Base-by-base conservation (phyloP, 2,888 invertebrate species). In the Germaria angustata region DNA sequence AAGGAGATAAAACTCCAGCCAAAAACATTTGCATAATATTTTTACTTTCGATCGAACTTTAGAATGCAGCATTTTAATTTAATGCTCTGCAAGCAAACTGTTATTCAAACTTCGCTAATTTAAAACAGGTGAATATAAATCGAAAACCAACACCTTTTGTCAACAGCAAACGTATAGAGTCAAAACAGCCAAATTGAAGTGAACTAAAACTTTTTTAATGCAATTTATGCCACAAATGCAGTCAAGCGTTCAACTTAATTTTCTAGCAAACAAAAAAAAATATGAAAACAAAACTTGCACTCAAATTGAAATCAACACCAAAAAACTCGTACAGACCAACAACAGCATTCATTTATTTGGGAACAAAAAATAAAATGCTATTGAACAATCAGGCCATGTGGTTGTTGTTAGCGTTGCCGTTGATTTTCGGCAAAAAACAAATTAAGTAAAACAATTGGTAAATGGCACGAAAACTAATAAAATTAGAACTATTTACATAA, bases 211-310 rank as follows among this genome's bases (percentile, higher is more conserved):
- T 65, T 41, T 44, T 59, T 51, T 55, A 69, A 57, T 59, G 65
- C 66, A 80, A 73, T 73, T 80, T 80, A 80, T 68, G 79, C 79
- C 72, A 66, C 11, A 77, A 66, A 59, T 73, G 46, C 72, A 80
- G 59, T 59, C 72, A 59, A 80, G 66, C 79, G 53, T 73, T 73
- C 11, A 73, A 73, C 77, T 69, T n/a, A 69, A 77, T 77, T 77
- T 69, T 44, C 77, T 11, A 69, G 34, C 59, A 68, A 51, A 32
- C 49, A n/a, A 41, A 49, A 44, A 44, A n/a, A n/a, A n/a, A n/a
- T n/a, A n/a, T n/a, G n/a, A n/a, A n/a, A n/a, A 44, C n/a, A 20
- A 71, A 32, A 57, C 15, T 36, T 55, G 20, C n/a, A 61, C 46
- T 59, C 24, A 17, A 46, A 22, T 57, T 46, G 57, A 46, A 36